phyloP scores from a whole-genome alignment of 2,888 invertebrate genomes.

The Ectobius pallidus region DNA sequence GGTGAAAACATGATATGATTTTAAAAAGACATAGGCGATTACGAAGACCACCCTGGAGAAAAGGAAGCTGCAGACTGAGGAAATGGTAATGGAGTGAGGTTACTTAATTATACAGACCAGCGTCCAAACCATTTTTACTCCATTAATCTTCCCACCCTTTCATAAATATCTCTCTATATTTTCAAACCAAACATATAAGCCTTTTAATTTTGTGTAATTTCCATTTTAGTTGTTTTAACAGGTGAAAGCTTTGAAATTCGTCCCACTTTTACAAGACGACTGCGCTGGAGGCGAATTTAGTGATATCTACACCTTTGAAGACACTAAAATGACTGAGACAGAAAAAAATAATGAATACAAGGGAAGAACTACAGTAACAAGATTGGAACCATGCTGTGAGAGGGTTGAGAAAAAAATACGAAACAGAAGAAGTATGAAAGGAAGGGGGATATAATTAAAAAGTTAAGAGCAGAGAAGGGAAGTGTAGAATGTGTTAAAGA shows the following conservation, averaged over 20 bases:
- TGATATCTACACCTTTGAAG: constrained; percentile 21
- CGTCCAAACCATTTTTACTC: not conserved
- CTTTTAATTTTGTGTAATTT: not conserved
- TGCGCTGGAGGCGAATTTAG: not conserved
- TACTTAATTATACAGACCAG: not conserved
- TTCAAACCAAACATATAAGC: not conserved
- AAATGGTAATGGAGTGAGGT: too few species aligned
- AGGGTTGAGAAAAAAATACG: not conserved
- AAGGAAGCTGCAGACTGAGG: too few species aligned
- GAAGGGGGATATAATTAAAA: not conserved
- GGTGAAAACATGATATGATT: too few species aligned
- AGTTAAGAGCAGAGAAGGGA: not conserved
- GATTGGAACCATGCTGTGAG: not conserved
- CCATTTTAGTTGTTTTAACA: not conserved
- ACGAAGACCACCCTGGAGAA: too few species aligned
- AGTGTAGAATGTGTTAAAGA: constrained; percentile 1
- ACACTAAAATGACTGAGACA: not conserved
- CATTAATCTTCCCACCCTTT: not conserved
- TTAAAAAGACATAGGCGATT: too few species aligned
- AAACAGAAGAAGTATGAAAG: not conserved
- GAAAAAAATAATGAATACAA: constrained; percentile 17
- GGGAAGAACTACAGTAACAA: not conserved
- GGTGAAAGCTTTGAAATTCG: not conserved
- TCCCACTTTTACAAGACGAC: not conserved
- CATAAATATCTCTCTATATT: not conserved